phyloP scores from a whole-genome alignment of 2,888 invertebrate species.

The Bhutanitis thaidina region DNA sequence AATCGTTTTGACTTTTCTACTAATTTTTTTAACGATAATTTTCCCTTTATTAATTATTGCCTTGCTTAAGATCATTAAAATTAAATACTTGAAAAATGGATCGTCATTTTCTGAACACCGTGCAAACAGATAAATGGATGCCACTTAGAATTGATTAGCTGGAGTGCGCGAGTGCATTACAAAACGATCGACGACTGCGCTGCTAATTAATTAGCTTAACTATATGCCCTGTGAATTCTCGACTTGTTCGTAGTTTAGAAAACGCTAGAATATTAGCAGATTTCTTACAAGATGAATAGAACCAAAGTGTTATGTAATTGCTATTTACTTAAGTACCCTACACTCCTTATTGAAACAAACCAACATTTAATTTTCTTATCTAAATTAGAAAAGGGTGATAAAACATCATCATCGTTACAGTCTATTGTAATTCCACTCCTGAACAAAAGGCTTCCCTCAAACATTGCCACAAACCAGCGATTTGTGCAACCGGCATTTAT shows the following conservation, averaged over 20 bases:
- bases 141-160: slow-evolving; percentile 54
- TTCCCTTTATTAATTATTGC: not conserved
- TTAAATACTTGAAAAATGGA: slow-evolving; percentile 21
- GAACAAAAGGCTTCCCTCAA: no score
- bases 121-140: slow-evolving; percentile 35
- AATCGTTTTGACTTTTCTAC: no score
- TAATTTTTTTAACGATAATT: no score
- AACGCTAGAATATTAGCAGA: not conserved
- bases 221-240: slow-evolving; percentile 24
- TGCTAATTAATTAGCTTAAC: slow-evolving; percentile 53
- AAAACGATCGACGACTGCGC: slow-evolving; percentile 37
- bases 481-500: no score
- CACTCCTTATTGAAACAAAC: no score
- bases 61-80: slow-evolving; percentile 9
- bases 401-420: no score
- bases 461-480: no score
- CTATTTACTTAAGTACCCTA: no score
- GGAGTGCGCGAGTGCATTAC: slow-evolving; percentile 42
- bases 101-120: slow-evolving; percentile 25
- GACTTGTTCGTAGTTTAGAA: not conserved
- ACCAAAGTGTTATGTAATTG: no score
- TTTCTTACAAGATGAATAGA: not conserved
- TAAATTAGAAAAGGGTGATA: no score
- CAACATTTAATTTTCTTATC: no score
- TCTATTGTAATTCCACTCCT: no score